Evolutionary conservation across 2,797 vertebrate species (phyloP).

Genomic region (Diplodus sargus): DNA sequence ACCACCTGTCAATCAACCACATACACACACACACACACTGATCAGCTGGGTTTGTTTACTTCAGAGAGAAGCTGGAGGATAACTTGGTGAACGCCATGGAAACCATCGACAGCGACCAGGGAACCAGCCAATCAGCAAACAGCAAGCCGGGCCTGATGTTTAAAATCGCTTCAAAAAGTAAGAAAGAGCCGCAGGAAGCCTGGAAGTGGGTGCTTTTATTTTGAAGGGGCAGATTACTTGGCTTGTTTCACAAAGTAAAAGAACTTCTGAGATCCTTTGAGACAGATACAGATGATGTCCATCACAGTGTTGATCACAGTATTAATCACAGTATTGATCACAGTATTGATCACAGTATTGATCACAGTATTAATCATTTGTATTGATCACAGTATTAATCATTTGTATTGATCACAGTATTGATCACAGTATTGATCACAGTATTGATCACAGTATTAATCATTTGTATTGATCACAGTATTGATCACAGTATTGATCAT

Average conservation of each 20-base stretch:
- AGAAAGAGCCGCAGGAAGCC: constrained; percentile 52
- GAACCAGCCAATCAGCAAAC: constrained; percentile 65
- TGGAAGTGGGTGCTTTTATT: background rate
- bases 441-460: background rate
- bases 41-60: background rate
- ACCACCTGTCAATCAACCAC: background rate
- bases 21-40: background rate
- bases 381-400: no score
- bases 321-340: no score
- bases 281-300: no score
- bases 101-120: constrained; percentile 77
- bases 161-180: constrained; percentile 93
- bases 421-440: background rate
- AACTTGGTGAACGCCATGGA: constrained; percentile 88
- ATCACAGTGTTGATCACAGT: no score
- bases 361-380: no score
- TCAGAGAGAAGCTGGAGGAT: constrained; percentile 73
- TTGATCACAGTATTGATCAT: background rate
- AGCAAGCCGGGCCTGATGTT: constrained; percentile 84
- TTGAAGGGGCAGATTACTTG: no score
- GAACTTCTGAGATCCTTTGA: no score
- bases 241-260: no score
- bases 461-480: no score
- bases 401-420: background rate
- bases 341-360: background rate